phyloP scores from a whole-genome alignment of 2,888 invertebrate genomes.

The Caradrina clavipalpis region DNA sequence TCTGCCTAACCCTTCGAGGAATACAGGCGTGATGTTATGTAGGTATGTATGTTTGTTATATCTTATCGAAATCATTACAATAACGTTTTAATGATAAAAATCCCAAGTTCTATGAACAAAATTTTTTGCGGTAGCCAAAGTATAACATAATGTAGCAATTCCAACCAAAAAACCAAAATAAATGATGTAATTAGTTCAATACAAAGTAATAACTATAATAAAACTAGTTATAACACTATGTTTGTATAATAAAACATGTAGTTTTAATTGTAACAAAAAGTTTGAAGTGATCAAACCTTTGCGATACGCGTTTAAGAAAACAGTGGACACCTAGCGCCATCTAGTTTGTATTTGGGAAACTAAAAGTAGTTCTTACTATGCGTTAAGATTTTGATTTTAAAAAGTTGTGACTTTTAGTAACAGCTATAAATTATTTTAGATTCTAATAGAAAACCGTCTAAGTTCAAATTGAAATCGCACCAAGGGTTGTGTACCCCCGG shows the following conservation, averaged over 20 bases:
- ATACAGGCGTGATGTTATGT: no score
- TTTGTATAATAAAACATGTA: constrained; percentile 17
- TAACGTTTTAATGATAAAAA: no score
- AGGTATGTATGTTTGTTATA: no score
- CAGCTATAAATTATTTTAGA: background rate
- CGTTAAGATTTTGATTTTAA: background rate
- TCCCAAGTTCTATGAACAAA: no score
- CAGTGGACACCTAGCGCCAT: constrained; percentile 67
- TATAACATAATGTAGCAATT: background rate
- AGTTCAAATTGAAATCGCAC: no score
- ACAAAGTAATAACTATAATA: constrained; percentile 36
- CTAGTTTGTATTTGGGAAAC: constrained; percentile 59
- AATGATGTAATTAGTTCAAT: constrained; percentile 4
- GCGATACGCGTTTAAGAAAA: background rate
- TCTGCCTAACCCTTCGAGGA: no score
- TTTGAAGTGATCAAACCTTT: background rate
- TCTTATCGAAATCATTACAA: no score
- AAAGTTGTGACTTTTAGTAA: background rate
- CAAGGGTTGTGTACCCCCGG: no score
- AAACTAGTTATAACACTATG: constrained; percentile 1
- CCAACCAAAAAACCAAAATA: background rate
- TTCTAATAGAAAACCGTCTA: background rate
- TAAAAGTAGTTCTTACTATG: background rate
- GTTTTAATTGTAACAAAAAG: constrained; percentile 41
- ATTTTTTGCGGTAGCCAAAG: background rate